Evolutionary conservation across 2,113 vertebrate species (phyloP), one percentile per base, ranked within the genome.

Genomic region (Amazona vittata): DNA sequence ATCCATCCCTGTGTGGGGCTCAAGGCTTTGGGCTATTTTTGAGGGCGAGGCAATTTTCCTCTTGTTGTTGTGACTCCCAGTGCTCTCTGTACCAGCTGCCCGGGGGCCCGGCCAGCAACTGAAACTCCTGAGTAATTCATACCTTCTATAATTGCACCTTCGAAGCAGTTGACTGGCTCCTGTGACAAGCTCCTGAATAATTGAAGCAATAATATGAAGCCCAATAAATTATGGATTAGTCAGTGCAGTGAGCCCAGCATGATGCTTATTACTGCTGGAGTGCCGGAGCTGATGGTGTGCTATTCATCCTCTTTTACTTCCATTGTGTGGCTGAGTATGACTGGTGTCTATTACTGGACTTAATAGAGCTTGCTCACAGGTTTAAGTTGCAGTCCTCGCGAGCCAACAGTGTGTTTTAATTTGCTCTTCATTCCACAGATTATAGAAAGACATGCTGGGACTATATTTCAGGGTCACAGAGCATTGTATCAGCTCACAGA

Each of bases 151-250:
- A 95, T 73, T 63, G 73, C 83, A 93, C 81, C 92, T 96, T 83
- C 2, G 31, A 88, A 91, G 92, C 74, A 29, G 88, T 43, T 18
- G 29, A 70, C 90, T 74, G 81, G 67, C 65, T 88, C 86, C 82
- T 70, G 62, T 37, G 2, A 94, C 0, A 55, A 73, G 93, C 78
- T 91, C 44, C 64, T 97, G 93, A 97, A 96, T 97, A 97, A 98
- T 91, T 97, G 94, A 97, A 94, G 95, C 81, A 65, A 68, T 95
- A 86, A n/a, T n/a, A 95, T 95, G 97, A 97, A 94, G 90, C 90
- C 83, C 4, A 86, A 94, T 96, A 96, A 96, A 94, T 96, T 94
- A 96, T 96, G 95, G 97, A 96, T 82, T 92, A 96, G 94, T 53
- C 77, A 70, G 92, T 64, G 82, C 91, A 59, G 28, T 33, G 89